Conservation (phyloP, 2,113 vertebrate genomes). For the Aptenodytes forsteri region DNA sequence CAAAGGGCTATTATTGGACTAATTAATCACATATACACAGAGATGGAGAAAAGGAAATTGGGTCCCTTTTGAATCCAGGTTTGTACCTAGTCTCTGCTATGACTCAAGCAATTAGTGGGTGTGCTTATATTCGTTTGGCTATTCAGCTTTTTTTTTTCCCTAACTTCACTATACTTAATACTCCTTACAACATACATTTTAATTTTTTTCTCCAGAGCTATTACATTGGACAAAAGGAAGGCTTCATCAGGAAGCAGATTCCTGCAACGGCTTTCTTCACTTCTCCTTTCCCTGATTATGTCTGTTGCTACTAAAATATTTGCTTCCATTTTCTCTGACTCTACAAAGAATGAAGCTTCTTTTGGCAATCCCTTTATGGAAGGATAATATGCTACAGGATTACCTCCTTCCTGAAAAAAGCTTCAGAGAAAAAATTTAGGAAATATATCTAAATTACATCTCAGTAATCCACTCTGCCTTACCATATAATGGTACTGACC, state of each 20-base stretch:
- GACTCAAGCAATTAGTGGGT: background rate
- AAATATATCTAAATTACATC: background rate
- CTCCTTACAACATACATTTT: background rate
- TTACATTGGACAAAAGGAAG: background rate
- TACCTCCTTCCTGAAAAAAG: background rate
- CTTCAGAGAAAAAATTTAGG: background rate
- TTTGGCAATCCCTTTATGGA: background rate
- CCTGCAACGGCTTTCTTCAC: background rate
- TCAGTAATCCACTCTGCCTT: background rate
- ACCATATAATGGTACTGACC: background rate
- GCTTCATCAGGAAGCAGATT: background rate
- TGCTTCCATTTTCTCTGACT: background rate
- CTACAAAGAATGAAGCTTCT: background rate
- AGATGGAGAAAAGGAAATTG: background rate
- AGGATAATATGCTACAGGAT: background rate
- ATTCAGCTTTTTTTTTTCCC: background rate
- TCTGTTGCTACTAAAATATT: background rate
- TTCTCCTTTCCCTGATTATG: background rate
- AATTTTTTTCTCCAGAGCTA: background rate
- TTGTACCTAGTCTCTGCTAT: background rate
- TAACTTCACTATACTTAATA: background rate
- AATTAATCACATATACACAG: background rate
- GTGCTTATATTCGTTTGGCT: background rate
- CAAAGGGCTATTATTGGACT: background rate
- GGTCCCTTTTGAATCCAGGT: background rate